phyloP scores from a whole-genome alignment of 2,888 invertebrate genomes.

The Tortricodes alternella region DNA sequence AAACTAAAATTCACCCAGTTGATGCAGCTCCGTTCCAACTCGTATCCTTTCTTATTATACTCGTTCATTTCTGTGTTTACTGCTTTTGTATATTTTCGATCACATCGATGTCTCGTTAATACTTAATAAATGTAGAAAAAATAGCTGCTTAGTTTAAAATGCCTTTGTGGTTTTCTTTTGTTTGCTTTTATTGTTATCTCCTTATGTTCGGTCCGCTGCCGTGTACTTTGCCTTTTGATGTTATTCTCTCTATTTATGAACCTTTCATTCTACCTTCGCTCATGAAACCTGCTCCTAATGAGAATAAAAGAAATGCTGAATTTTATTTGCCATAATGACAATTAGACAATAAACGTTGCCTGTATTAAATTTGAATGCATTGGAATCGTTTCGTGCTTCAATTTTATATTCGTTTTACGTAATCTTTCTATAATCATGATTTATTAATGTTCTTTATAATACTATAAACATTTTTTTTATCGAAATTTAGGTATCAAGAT shows the following conservation, averaged over 20 bases:
- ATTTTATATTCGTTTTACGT: not conserved
- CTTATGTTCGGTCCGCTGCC: constrained; percentile 39
- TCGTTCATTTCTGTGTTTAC: constrained; percentile 54
- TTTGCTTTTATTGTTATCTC: constrained; percentile 49
- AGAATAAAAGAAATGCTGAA: constrained; percentile 11
- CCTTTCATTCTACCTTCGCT: constrained; percentile 11
- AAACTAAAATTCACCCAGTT: not conserved
- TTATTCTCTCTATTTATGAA: constrained; percentile 38
- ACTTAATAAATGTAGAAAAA: constrained; percentile 45
- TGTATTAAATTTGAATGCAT: constrained; percentile 4
- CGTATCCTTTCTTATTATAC: constrained; percentile 71
- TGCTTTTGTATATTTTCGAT: constrained; percentile 56
- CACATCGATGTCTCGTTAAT: constrained; percentile 47
- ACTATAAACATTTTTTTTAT: too few species aligned
- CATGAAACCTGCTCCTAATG: constrained; percentile 2
- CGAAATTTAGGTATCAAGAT: too few species aligned
- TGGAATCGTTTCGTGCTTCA: not conserved
- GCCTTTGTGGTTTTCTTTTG: constrained; percentile 41
- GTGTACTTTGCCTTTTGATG: constrained; percentile 39
- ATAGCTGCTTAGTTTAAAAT: constrained; percentile 45
- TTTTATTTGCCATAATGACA: constrained; percentile 4
- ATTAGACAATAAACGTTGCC: constrained; percentile 4
- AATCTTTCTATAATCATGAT: not conserved
- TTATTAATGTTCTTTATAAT: not conserved
- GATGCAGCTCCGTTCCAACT: constrained; percentile 43